phyloP scores from a whole-genome alignment of 2,797 vertebrate species.

The Neopelma chrysocephalum region DNA sequence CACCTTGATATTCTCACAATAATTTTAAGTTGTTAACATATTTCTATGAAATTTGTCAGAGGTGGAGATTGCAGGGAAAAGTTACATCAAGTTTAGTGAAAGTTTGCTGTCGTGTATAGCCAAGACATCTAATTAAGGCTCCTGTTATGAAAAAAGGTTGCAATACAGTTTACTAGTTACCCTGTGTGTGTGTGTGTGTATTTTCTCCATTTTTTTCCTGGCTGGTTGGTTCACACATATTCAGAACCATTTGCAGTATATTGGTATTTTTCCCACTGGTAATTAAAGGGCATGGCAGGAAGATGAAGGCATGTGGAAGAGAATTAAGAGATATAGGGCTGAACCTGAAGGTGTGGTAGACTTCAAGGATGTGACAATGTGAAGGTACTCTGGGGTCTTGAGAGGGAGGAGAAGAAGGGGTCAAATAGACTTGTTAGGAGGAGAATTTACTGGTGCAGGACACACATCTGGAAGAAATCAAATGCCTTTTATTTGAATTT shows the following conservation, averaged over 20 bases:
- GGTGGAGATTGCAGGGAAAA: not conserved
- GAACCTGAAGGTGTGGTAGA: not conserved
- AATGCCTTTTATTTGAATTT: not conserved
- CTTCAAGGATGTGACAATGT: not conserved
- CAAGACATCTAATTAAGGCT: not conserved
- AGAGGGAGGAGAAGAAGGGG: not conserved
- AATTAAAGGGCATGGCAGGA: not conserved
- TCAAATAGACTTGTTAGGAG: not conserved
- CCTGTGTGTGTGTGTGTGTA: fast-evolving
- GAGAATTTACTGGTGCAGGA: not conserved
- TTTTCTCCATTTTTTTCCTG: not conserved
- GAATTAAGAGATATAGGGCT: not conserved
- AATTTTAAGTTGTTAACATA: not conserved
- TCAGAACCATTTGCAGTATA: not conserved
- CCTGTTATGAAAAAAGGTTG: not conserved
- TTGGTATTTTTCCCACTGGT: not conserved
- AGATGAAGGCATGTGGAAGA: not conserved
- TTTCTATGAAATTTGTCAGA: not conserved
- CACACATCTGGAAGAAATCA: slow-evolving; percentile 10
- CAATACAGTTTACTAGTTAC: not conserved
- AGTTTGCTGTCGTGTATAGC: not conserved
- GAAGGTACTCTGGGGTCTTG: not conserved
- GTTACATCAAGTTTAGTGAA: not conserved
- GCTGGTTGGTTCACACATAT: not conserved
- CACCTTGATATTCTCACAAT: not conserved